Base-by-base conservation (phyloP, 2,797 vertebrate genomes). In the Morelia viridis region DNA sequence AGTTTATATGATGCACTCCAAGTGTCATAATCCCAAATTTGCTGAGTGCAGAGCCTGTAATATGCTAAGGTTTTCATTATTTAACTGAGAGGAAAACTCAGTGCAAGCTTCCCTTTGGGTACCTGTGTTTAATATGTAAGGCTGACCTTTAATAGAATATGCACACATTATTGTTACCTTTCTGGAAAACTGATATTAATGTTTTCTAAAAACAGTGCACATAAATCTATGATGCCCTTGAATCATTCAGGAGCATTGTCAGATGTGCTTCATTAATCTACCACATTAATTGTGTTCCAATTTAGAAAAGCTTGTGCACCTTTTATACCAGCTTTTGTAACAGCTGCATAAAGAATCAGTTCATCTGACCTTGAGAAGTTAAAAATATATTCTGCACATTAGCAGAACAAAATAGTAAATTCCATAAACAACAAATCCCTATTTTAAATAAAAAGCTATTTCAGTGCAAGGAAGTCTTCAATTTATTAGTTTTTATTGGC, bases 181-280 rank as follows among this genome's bases (percentile, higher is more conserved):
- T 92, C 85, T 61, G 87, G 60, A 64, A 89, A 83, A 83, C 89
- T 92, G 58, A 64, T 87, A 53, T 88, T 90, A 88, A 80, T 65
- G 89, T 87, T 92, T 87, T 65, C 56, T 76, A 65, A 90, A 87
- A 90, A 92, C 89, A 90, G 71, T 58, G 58, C 58, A 46, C 85
- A 92, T 92, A 92, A 92, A 92, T 92, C 89, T 92, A 58, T 88
- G 85, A 83, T 92, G 92, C 58, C 92, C 92, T 92, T 92, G 92
- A 90, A 92, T 92, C 68, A 92, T 90, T 92, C 58, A 88, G 26
- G 60, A 92, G 68, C 68, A 65, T 84, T 64, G 85, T 90, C 92
- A 90, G 85, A 62, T 90, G 85, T 92, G 89, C 89, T 92, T 92
- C 92, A 92, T 92, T 92, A 92, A 92, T 60, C 89, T 90, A 92